Conservation (phyloP, 2,888 invertebrate genomes). For the Phasia obesa region DNA sequence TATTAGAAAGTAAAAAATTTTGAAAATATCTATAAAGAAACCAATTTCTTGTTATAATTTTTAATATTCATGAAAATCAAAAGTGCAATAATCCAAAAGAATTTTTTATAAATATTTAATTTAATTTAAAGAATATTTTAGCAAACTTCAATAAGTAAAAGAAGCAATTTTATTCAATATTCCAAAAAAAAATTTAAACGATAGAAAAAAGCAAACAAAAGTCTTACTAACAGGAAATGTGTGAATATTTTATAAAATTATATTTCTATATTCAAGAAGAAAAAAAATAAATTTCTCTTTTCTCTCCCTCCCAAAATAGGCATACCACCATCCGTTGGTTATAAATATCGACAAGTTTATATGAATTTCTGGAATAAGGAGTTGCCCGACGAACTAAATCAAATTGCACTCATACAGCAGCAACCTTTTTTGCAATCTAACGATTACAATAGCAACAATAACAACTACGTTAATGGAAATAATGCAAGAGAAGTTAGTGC, state of each 20-base stretch:
- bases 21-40: too few relatives aligned
- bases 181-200: neutral
- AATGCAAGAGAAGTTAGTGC: slow-evolving; percentile 13
- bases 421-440: slow-evolving; percentile 75
- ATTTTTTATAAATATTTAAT: slow-evolving; percentile 26
- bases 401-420: slow-evolving; percentile 80
- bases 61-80: too few relatives aligned
- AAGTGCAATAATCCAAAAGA: slow-evolving; percentile 9
- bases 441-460: slow-evolving; percentile 46
- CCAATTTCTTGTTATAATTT: too few relatives aligned
- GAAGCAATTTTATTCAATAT: slow-evolving; percentile 59
- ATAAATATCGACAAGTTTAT: slow-evolving; percentile 89
- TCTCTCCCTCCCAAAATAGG: slow-evolving; percentile 82
- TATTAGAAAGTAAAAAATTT: too few relatives aligned
- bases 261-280: neutral
- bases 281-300: neutral
- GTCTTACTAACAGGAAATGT: slow-evolving; percentile 29
- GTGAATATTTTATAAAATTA: slow-evolving; percentile 41
- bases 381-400: slow-evolving; percentile 88
- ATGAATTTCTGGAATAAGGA: slow-evolving; percentile 93
- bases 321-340: slow-evolving; percentile 88
- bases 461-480: slow-evolving; percentile 12
- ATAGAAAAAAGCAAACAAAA: neutral
- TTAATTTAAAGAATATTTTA: slow-evolving; percentile 33
- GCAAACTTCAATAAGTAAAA: slow-evolving; percentile 23